These are phyloP conservation scores for Cepaea hortensis DNA, from an alignment of 2,888 invertebrate genomes.

Conservation along the genomic window DNA sequence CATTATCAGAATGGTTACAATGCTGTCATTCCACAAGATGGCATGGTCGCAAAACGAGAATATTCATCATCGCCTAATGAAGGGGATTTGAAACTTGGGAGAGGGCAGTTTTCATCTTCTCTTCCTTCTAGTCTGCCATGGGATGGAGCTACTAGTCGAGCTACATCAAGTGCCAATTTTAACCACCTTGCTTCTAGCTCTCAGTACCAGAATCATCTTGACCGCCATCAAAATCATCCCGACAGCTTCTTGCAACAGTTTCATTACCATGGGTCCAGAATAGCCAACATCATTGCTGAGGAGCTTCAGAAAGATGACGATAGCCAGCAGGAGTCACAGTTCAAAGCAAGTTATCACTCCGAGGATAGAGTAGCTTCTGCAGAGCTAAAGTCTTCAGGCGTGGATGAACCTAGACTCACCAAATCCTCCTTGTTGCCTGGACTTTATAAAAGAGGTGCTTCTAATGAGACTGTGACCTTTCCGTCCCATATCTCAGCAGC, in stretches of 20 bases:
- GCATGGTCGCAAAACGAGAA: neutral
- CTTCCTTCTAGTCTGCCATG: neutral
- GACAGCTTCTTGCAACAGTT: neutral
- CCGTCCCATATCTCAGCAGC: neutral
- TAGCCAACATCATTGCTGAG: conserved; percentile 43
- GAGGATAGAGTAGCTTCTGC: neutral
- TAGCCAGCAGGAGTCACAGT: neutral
- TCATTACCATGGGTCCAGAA: conserved; percentile 31
- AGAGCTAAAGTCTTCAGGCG: neutral
- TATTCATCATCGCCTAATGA: neutral
- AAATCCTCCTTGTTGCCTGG: neutral
- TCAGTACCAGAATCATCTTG: neutral
- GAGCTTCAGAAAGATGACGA: conserved; percentile 47
- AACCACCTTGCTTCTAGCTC: neutral
- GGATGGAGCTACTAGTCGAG: neutral
- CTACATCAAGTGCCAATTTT: neutral
- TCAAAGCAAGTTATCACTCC: neutral
- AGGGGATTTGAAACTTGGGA: neutral
- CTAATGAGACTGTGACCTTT: neutral
- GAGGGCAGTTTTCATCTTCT: neutral
- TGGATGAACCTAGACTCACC: neutral
- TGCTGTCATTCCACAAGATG: neutral
- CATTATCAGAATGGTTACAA: conserved; percentile 21
- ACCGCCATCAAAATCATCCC: neutral
- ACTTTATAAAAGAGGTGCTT: neutral